Evolutionary conservation across 2,888 invertebrate species (phyloP).

Genomic region (Archips xylosteana): DNA sequence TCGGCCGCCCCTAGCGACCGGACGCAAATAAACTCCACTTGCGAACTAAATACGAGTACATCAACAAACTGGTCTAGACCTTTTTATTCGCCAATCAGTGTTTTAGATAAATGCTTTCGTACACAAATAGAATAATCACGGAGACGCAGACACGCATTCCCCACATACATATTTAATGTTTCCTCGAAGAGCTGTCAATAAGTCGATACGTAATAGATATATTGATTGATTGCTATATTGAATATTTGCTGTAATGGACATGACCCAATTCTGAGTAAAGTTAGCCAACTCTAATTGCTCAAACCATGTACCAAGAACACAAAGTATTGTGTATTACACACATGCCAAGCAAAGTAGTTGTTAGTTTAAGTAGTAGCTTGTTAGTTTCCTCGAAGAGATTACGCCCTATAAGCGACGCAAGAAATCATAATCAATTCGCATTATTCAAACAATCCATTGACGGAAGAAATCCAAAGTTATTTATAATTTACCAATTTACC

Average conservation of each 20-base stretch:
- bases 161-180: conserved; percentile 34
- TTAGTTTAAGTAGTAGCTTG: not conserved
- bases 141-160: not conserved
- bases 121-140: not conserved
- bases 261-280: conserved; percentile 15
- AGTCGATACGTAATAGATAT: not conserved
- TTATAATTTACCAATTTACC: not conserved
- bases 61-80: conserved; percentile 71
- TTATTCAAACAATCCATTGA: too few species aligned
- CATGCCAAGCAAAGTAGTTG: not conserved
- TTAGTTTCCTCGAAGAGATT: not conserved
- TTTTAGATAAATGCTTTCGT: not conserved
- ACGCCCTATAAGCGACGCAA: not conserved
- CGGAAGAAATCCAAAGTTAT: not conserved
- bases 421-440: not conserved
- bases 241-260: conserved; percentile 11
- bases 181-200: not conserved
- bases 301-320: not conserved
- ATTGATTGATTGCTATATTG: conserved; percentile 25
- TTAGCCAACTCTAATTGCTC: not conserved
- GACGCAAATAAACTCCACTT: conserved; percentile 51
- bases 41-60: conserved; percentile 56
- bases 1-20: conserved; percentile 12
- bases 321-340: not conserved
- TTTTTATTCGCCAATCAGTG: conserved; percentile 57